Conservation (phyloP, 2,888 invertebrate species). For the Amiota minor region DNA sequence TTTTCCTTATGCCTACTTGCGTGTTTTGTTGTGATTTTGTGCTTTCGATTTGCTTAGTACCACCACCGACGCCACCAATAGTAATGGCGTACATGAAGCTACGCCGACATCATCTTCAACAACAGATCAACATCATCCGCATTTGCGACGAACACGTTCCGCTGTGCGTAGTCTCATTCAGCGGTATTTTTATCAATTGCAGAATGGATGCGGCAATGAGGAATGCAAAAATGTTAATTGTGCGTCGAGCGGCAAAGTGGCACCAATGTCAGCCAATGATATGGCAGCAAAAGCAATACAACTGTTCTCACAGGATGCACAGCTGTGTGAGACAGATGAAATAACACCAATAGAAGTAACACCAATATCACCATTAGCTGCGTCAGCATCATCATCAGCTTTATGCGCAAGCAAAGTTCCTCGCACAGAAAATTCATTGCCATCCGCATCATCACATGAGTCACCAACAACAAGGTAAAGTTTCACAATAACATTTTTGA, state of each 20-base stretch:
- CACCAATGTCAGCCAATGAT: constrained; percentile 86
- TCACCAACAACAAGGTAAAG: constrained; percentile 46
- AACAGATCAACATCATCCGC: constrained; percentile 34
- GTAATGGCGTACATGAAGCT: constrained; percentile 20
- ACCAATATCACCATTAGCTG: constrained; percentile 13
- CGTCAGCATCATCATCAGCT: not conserved
- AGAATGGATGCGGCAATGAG: constrained; percentile 93
- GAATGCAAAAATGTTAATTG: constrained; percentile 89
- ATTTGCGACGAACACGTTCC: constrained; percentile 73
- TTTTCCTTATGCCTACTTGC: constrained; percentile 17
- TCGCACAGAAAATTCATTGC: constrained; percentile 40
- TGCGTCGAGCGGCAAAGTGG: constrained; percentile 90
- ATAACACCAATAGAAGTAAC: constrained; percentile 71
- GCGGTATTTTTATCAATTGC: constrained; percentile 92
- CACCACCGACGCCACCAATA: constrained; percentile 48
- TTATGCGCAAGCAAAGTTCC: constrained; percentile 42
- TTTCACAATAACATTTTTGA: not conserved
- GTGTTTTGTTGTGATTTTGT: constrained; percentile 19
- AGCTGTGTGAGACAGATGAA: constrained; percentile 85
- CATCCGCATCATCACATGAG: constrained; percentile 35
- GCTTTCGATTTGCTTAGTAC: constrained; percentile 31
- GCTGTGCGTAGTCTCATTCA: constrained; percentile 90
- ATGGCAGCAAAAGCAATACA: constrained; percentile 92
- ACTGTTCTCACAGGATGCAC: constrained; percentile 87
- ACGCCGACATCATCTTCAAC: constrained; percentile 42